Percentiles rank a stretch among this genome's conserved stretches.
Evolutionary conservation across 2,888 invertebrate species (phyloP).

Genomic region (Diplazon laetatorius): DNA sequence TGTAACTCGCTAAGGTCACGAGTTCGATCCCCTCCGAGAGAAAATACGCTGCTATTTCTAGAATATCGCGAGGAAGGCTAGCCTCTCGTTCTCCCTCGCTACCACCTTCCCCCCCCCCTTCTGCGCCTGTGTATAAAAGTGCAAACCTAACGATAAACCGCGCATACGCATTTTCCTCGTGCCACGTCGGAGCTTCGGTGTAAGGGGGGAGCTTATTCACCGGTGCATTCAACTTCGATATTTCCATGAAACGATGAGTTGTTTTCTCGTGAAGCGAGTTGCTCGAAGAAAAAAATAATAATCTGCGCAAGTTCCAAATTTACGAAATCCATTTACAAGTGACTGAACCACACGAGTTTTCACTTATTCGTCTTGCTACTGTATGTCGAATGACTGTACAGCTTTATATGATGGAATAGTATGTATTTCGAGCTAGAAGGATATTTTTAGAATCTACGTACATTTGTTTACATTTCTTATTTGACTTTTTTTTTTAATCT

Average conservation of each 20-base stretch:
- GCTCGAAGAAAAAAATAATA: conserved; percentile 15
- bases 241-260: conserved; percentile 21
- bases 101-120: neutral
- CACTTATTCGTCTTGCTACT: neutral
- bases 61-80: conserved; percentile 71
- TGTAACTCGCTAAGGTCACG: conserved; percentile 75
- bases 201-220: conserved; percentile 29
- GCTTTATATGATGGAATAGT: neutral
- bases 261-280: neutral
- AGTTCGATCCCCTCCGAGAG: conserved; percentile 79
- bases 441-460: neutral
- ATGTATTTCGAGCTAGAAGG: neutral
- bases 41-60: conserved; percentile 79
- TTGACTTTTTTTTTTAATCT: too few relatives aligned
- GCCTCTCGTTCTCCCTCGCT: conserved; percentile 6
- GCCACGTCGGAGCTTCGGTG: conserved; percentile 47
- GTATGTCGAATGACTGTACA: neutral
- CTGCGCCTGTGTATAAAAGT: conserved; percentile 48
- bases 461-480: too few relatives aligned
- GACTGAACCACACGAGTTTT: neutral
- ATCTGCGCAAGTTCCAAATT: conserved; percentile 10
- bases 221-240: conserved; percentile 58
- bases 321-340: neutral
- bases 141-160: conserved; percentile 55
- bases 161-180: conserved; percentile 47